Base-by-base conservation (phyloP, 2,888 invertebrate genomes). In the Cryptocephalus primarius region DNA sequence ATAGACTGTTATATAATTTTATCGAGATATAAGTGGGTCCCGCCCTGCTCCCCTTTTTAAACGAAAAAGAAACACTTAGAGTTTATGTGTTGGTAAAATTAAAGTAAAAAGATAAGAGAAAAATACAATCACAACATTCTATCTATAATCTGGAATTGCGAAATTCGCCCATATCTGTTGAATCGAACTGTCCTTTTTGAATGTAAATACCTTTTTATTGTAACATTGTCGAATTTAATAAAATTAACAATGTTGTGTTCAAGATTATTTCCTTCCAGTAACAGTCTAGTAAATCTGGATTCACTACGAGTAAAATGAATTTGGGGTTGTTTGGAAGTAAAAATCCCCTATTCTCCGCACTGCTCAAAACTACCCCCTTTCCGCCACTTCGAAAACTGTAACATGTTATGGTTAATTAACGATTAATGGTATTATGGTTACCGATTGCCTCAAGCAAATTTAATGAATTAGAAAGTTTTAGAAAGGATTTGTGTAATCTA, bases 1-100 rank as follows among this genome's bases (percentile, higher is more conserved):
- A 69, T 69, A 69, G 69, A 69, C 63, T 68, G 68, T 68, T 68
- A 68, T 62, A 60, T 61, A 60, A 64, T 63, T 61, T 61, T 64
- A 60, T 55, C 49, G 53, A 59, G 57, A 55, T 41, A 36, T 48
- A 52, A 56, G 55, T 60, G 62, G 57, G 53, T 60, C 58, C 59
- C 36, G 36, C 33, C 11, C 13, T 33, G 9, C 33, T 43, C 14
- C n/a, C 11, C 12, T 31, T n/a, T 14, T 12, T 33, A 42, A 10
- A 14, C 33, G 12, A 10, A 42, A 33, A 32, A 42, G 31, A 31
- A 42, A 33, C 12, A 10, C 9, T 33, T 32, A 11, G 39, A 44
- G 13, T 32, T 36, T 32, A 39, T 10, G n/a, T 44, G 46, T 46
- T 44, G 41, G 42, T 42, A 42, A 8, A 40, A 45, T 34, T 52